phyloP scores from a whole-genome alignment of 2,888 invertebrate genomes.

The Anarsia innoxiella region DNA sequence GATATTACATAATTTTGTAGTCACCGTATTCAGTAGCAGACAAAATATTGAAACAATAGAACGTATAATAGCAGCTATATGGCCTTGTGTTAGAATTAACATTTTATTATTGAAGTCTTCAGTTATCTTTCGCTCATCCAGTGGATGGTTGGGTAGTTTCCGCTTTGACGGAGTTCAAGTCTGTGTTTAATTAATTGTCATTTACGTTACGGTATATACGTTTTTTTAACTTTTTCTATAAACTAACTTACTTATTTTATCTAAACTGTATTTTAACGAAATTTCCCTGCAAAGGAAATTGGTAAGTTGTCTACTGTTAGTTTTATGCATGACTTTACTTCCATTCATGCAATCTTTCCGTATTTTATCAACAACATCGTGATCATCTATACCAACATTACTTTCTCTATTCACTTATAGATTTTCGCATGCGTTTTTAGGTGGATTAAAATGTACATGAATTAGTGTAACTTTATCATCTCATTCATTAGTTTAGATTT shows the following conservation, averaged over 20 bases:
- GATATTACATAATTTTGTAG: slow-evolving; percentile 1
- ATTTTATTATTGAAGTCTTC: slow-evolving; percentile 37
- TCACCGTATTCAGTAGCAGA: not conserved
- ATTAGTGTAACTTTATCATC: slow-evolving; percentile 12
- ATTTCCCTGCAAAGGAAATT: slow-evolving; percentile 9
- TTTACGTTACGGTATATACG: too few species aligned
- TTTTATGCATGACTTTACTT: slow-evolving; percentile 40
- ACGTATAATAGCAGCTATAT: slow-evolving; percentile 28
- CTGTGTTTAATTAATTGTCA: too few species aligned
- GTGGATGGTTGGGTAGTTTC: too few species aligned
- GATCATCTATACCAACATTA: slow-evolving; percentile 10
- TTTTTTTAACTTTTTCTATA: not conserved
- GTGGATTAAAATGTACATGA: slow-evolving; percentile 23
- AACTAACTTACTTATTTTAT: slow-evolving; percentile 4
- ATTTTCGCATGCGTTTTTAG: slow-evolving; percentile 43
- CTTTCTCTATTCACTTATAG: slow-evolving; percentile 13
- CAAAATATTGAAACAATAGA: slow-evolving; percentile 17
- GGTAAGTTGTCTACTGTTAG: slow-evolving; percentile 16
- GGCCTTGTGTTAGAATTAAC: slow-evolving; percentile 38
- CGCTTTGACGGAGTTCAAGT: too few species aligned
- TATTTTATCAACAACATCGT: slow-evolving; percentile 24
- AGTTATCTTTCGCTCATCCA: slow-evolving; percentile 35
- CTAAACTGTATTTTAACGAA: too few species aligned
- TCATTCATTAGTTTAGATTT: slow-evolving; percentile 36
- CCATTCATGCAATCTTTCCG: slow-evolving; percentile 34